Conservation (phyloP, 2,797 vertebrate genomes). For the Valencia hispanica region DNA sequence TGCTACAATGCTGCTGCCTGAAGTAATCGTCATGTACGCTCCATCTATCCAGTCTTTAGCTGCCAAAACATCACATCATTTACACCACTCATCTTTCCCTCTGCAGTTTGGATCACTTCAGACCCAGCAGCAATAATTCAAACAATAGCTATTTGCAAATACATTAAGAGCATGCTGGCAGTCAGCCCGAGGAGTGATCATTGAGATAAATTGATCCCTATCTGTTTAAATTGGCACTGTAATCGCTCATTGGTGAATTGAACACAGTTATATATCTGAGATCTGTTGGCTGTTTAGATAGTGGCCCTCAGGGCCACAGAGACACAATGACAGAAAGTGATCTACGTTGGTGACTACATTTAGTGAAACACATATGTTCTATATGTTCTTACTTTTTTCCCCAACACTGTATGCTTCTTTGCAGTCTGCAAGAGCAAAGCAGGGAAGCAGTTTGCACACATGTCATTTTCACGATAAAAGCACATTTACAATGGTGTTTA, state of each 20-base stretch:
- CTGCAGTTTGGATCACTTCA: slow-evolving; percentile 62
- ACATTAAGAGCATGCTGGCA: slow-evolving; percentile 84
- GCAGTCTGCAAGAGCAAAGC: slow-evolving; percentile 1
- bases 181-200: slow-evolving; percentile 95
- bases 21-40: slow-evolving; percentile 50
- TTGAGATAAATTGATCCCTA: slow-evolving; percentile 99
- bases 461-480: too few relatives aligned
- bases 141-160: slow-evolving; percentile 77
- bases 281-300: slow-evolving; percentile 89
- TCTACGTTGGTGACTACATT: slow-evolving; percentile 60
- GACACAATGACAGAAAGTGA: slow-evolving; percentile 78
- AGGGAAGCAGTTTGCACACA: slow-evolving; percentile 1
- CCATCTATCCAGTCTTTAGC: slow-evolving; percentile 45
- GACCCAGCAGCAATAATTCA: slow-evolving; percentile 58
- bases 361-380: slow-evolving; percentile 41
- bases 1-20: slow-evolving; percentile 55
- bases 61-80: slow-evolving; percentile 62
- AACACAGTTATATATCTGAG: slow-evolving; percentile 92
- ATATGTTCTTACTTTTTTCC: slow-evolving; percentile 29
- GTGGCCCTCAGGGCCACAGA: slow-evolving; percentile 82
- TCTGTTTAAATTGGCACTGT: slow-evolving; percentile 97
- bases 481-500: background rate
- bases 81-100: slow-evolving; percentile 47
- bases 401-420: background rate
- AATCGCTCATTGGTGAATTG: slow-evolving; percentile 97